Conservation (phyloP, 2,797 vertebrate genomes). For the Prunella strophiata region DNA sequence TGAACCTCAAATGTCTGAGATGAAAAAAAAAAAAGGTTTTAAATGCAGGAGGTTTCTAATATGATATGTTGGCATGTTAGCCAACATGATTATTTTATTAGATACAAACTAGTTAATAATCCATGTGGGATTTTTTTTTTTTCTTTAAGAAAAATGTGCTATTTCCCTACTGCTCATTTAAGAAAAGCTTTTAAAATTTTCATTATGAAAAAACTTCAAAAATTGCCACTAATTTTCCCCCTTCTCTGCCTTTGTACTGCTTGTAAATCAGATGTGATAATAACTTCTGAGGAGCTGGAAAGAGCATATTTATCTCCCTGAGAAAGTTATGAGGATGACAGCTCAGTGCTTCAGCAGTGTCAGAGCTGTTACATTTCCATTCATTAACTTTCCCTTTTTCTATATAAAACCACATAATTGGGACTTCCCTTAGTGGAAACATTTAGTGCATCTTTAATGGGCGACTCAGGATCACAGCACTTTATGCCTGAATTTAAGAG, state of each 20-base stretch:
- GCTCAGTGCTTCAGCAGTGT: slow-evolving; percentile 14
- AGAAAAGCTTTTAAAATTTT: slow-evolving; percentile 7
- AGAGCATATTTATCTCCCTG: slow-evolving; percentile 53
- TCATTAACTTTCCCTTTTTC: slow-evolving; percentile 60
- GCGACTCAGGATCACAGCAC: slow-evolving; percentile 30
- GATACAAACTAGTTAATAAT: neutral
- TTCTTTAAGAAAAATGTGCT: neutral
- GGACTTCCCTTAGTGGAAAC: slow-evolving; percentile 61
- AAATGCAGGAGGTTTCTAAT: neutral
- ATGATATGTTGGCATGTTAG: neutral
- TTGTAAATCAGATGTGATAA: slow-evolving; percentile 54
- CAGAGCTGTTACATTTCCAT: slow-evolving; percentile 58
- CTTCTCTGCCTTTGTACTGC: neutral
- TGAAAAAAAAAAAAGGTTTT: neutral
- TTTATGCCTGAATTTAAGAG: slow-evolving; percentile 30
- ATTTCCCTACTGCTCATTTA: neutral
- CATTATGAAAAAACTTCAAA: neutral
- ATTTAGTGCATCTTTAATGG: slow-evolving; percentile 49
- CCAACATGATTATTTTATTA: neutral
- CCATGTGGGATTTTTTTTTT: neutral
- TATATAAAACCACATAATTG: slow-evolving; percentile 57
- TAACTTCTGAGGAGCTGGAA: slow-evolving; percentile 41
- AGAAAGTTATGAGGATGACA: slow-evolving; percentile 53
- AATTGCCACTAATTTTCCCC: neutral
- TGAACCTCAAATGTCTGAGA: neutral